phyloP scores from a whole-genome alignment of 2,113 vertebrate genomes.

The Glaucomys volans region DNA sequence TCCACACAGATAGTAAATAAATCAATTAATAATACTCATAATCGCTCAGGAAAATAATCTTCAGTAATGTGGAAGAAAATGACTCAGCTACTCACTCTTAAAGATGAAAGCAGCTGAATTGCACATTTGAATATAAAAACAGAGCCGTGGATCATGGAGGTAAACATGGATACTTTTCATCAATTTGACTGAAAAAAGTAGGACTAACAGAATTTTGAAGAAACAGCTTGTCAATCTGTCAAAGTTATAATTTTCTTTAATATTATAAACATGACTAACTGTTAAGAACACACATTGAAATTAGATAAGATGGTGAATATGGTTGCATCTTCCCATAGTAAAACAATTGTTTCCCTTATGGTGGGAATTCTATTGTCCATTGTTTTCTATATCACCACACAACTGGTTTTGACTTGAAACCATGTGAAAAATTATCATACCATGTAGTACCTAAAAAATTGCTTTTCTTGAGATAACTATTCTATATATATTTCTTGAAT shows the following conservation, averaged over 20 bases:
- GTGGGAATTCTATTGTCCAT: background rate
- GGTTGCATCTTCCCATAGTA: background rate
- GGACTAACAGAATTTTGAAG: constrained; percentile 55
- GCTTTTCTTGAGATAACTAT: background rate
- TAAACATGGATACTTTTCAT: constrained; percentile 8
- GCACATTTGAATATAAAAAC: constrained; percentile 4
- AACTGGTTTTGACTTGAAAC: background rate
- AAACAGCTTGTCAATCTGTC: constrained; percentile 53
- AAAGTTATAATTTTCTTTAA: constrained; percentile 61
- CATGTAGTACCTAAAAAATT: background rate
- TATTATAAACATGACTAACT: constrained; percentile 43
- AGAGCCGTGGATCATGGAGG: background rate
- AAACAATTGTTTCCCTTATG: background rate
- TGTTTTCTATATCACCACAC: background rate
- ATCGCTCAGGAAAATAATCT: constrained; percentile 17
- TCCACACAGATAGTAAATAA: constrained; percentile 45
- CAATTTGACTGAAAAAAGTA: constrained; percentile 29
- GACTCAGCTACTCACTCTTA: background rate
- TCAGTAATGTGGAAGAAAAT: constrained; percentile 34
- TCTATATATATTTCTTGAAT: constrained; percentile 44
- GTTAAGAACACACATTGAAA: constrained; percentile 44
- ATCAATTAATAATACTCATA: constrained; percentile 32
- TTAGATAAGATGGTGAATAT: constrained; percentile 24
- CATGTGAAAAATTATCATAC: background rate
- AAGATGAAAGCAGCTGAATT: constrained; percentile 40